A percentile compares a stretch with the other conserved stretches of the same genome.
phyloP scores from a whole-genome alignment of 2,113 vertebrate genomes.

The Rynchops niger region DNA sequence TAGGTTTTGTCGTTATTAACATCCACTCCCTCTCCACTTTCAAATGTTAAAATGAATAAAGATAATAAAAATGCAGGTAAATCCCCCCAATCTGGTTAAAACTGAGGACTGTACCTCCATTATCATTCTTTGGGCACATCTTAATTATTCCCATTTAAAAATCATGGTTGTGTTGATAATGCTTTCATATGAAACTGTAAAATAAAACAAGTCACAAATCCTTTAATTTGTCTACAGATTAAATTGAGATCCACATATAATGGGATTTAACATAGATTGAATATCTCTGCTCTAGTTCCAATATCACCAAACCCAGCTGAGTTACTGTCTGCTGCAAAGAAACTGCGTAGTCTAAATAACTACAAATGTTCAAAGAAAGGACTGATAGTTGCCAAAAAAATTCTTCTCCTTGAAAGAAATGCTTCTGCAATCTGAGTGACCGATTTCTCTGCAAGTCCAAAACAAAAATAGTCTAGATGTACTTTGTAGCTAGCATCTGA shows the following conservation, averaged over 20 bases:
- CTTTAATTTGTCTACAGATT: not conserved
- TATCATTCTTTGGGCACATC: not conserved
- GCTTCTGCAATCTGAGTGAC: not conserved
- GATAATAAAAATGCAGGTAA: not conserved
- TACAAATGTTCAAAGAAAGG: not conserved
- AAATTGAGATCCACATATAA: not conserved
- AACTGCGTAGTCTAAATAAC: not conserved
- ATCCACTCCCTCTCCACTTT: not conserved
- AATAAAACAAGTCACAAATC: not conserved
- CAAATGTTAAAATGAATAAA: not conserved
- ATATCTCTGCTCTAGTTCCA: not conserved
- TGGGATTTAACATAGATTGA: not conserved
- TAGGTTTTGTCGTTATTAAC: not conserved
- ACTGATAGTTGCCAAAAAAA: not conserved
- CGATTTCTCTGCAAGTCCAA: not conserved
- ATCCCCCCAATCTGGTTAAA: not conserved
- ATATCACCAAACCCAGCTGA: not conserved
- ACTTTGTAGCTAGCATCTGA: not conserved
- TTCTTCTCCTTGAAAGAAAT: not conserved
- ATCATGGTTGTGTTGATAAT: not conserved
- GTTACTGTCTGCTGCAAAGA: not conserved
- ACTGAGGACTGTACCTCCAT: not conserved
- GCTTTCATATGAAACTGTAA: not conserved
- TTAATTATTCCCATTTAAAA: not conserved
- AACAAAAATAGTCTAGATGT: not conserved